Base-by-base conservation (phyloP, 2,113 vertebrate species). In the Montifringilla adamsi region DNA sequence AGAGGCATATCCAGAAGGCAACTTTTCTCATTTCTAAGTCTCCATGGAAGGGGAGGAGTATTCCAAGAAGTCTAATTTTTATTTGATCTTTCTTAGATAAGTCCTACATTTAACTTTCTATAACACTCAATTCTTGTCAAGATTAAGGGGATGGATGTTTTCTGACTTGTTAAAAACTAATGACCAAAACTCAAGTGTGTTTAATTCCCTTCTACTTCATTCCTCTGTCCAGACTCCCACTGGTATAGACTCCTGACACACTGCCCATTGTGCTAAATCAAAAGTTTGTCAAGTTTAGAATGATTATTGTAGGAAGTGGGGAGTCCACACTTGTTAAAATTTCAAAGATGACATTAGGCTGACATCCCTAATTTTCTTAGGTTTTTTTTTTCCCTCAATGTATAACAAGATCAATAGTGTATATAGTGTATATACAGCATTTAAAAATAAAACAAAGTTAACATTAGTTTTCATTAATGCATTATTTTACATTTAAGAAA, bases 1-100 rank as follows among this genome's bases (percentile, higher is more conserved):
- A 75, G 0, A 73, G 11, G 6, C 0, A 1, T 28, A 62, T 27
- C 6, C 53, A 66, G 63, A 80, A 68, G 21, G 2, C 10, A 69
- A 33, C 9, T 60, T 90, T 84, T 76, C n/a, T 90, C 19, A 28
- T 84, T 93, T 87, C 35, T 56, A 0, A 21, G 9, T 55, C 33
- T 64, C 15, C 6, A 24, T 15, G 7, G 39, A 86, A 86, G 5
- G 7, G 27, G 4, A 89, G 24, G 9, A 86, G 23, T 83, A 68
- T 46, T 79, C 30, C 13, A 60, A 58, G 22, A 74, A 87, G 31
- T 31, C 16, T 43, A 46, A 46, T 72, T 90, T 82, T 76, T 58
- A 37, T 80, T 73, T 8, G 7, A 50, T 75, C 77, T 43, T 33
- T 21, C 9, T 15, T n/a, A 76, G 16, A 50, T 27, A 39, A 67